A percentile compares a stretch with the other conserved stretches of the same genome.
phyloP scores from a whole-genome alignment of 1,140 invertebrate species.

The Trinorchestia longiramus region DNA sequence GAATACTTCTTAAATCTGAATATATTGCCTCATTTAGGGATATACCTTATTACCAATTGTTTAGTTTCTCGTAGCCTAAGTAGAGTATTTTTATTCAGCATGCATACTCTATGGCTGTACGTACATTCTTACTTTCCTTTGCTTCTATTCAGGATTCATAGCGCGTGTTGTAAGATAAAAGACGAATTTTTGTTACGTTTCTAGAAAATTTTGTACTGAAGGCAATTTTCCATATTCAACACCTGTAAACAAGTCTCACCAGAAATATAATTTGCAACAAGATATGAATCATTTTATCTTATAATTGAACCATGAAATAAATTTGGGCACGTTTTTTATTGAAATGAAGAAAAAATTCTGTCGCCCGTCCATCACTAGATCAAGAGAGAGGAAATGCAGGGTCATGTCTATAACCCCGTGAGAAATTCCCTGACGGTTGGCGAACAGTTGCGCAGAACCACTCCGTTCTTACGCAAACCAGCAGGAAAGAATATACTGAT shows the following conservation, averaged over 20 bases:
- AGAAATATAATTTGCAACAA: neutral
- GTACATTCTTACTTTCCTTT: neutral
- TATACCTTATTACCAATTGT: neutral
- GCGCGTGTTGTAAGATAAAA: neutral
- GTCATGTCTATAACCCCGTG: constrained; percentile 24
- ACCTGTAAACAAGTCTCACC: neutral
- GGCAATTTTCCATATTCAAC: neutral
- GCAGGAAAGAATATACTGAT: neutral
- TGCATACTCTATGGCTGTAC: neutral
- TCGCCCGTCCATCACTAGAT: neutral
- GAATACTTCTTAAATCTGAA: neutral
- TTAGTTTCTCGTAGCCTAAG: neutral
- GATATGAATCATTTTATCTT: neutral
- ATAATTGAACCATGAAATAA: neutral
- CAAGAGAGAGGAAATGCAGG: neutral
- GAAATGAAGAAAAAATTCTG: neutral
- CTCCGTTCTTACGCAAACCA: neutral
- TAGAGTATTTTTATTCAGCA: neutral
- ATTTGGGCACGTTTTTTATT: neutral
- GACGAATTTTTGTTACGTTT: neutral
- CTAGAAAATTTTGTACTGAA: neutral
- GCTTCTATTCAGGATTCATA: neutral
- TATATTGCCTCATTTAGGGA: neutral
- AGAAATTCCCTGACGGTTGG: neutral
- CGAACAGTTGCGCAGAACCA: neutral